Evolutionary conservation across 2,113 vertebrate genomes (phyloP).

Genomic region (Calidris pygmaea): DNA sequence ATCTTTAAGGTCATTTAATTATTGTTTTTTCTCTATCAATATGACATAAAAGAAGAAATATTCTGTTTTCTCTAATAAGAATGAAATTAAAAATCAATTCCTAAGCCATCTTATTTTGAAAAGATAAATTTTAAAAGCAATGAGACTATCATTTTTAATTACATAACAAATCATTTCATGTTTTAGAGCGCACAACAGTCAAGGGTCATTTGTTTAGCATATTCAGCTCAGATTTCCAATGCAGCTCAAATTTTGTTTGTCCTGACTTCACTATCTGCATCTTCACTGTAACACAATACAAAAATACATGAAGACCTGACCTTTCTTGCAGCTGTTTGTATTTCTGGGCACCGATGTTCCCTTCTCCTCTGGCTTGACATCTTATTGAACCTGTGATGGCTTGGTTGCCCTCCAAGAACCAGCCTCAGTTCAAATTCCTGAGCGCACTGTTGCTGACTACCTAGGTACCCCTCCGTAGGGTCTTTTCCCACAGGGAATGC

Average conservation of each 20-base stretch:
- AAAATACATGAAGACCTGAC: background rate
- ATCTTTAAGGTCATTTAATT: background rate
- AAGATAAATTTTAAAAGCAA: background rate
- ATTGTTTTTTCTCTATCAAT: background rate
- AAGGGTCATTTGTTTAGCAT: background rate
- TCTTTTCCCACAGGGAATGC: background rate
- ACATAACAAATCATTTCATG: background rate
- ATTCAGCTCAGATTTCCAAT: background rate
- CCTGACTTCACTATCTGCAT: background rate
- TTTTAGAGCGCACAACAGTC: background rate
- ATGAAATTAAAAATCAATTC: slow-evolving; percentile 4
- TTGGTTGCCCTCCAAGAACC: background rate
- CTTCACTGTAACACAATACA: background rate
- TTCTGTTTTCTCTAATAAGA: background rate
- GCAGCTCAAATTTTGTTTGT: background rate
- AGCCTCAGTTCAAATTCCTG: background rate
- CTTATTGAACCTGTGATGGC: background rate
- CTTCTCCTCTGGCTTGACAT: background rate
- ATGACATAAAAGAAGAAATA: background rate
- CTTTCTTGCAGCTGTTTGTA: background rate
- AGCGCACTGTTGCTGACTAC: background rate
- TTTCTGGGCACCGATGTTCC: background rate
- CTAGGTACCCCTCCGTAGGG: background rate
- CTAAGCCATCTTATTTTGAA: background rate
- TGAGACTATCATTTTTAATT: background rate